Base-by-base conservation (phyloP, 2,888 invertebrate genomes). In the Aphodius granarius region DNA sequence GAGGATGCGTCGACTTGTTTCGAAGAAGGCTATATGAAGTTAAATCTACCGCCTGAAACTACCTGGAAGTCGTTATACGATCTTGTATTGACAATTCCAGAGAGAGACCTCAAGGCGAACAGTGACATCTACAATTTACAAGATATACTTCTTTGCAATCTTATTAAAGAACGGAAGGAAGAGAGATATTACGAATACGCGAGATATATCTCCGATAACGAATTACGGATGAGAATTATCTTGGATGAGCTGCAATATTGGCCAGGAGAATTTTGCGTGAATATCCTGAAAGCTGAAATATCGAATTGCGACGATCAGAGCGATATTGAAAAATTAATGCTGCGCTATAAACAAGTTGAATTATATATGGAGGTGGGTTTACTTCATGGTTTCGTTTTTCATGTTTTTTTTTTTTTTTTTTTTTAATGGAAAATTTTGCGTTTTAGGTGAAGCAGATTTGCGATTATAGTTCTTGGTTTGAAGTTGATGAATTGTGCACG, bases 321-420 rank as follows among this genome's bases (percentile, higher is more conserved):
- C 85, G 86, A 76, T 0, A 73, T 68, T 68, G 68, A 68, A 20
- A 68, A 20, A 2, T 19, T 68, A 20, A 20, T 68, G 18, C 22
- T 68, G 68, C 20, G 68, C 0, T 88, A 91, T 78, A 85, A 89
- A n/a, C 90, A 91, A 81, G 91, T 93, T 80, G 89, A 90, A 70
- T 86, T 93, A 0, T 93, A 92, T 83, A 90, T 92, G 76, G 88
- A 90, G 88, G 91, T 91, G 87, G 80, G 82, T 81, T 71, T 62
- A 0, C n/a, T 20, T 21, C 22, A 9, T 71, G 5, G 17, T 77
- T 72, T 43, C 23, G 75, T 72, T 66, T 21, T 72, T 65, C 66
- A 23, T 43, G 3, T 9, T 43, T 68, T 21, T 66, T 66, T 66
- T 18, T 19, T 64, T 62, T 19, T 66, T 75, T 64, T 16, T 68